phyloP scores from a whole-genome alignment of 2,888 invertebrate species.

The Noctuana brunneofusca region DNA sequence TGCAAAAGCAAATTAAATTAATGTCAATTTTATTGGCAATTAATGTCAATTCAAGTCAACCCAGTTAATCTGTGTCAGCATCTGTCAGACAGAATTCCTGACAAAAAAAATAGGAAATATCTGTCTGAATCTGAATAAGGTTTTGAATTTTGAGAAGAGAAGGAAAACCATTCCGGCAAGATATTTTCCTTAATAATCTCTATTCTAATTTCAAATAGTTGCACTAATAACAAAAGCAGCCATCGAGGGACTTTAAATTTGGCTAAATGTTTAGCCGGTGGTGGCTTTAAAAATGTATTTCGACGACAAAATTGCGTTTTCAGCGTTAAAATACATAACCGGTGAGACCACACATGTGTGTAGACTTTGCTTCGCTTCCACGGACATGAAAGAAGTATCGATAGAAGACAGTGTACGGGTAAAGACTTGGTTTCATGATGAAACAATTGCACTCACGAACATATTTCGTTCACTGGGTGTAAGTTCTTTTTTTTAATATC shows the following conservation, averaged over 20 bases:
- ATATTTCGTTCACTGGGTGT: slow-evolving; percentile 62
- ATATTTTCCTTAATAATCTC: no score
- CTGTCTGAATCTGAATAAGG: no score
- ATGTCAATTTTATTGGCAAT: no score
- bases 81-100: no score
- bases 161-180: no score
- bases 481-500: slow-evolving; percentile 42
- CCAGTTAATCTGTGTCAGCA: no score
- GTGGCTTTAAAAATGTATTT: slow-evolving; percentile 13
- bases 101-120: no score
- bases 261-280: background rate
- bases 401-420: slow-evolving; percentile 54
- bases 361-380: slow-evolving; percentile 68
- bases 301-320: slow-evolving; percentile 9
- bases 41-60: no score
- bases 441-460: slow-evolving; percentile 51
- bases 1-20: no score
- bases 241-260: background rate
- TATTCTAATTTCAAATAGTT: no score
- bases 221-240: no score
- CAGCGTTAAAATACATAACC: slow-evolving; percentile 56
- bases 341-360: slow-evolving; percentile 59
- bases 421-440: slow-evolving; percentile 52
- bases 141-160: no score
- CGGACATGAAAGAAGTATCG: slow-evolving; percentile 47